These are phyloP conservation scores for Heliconius hermathena DNA, from an alignment of 1,140 invertebrate species.

Conservation along the genomic window DNA sequence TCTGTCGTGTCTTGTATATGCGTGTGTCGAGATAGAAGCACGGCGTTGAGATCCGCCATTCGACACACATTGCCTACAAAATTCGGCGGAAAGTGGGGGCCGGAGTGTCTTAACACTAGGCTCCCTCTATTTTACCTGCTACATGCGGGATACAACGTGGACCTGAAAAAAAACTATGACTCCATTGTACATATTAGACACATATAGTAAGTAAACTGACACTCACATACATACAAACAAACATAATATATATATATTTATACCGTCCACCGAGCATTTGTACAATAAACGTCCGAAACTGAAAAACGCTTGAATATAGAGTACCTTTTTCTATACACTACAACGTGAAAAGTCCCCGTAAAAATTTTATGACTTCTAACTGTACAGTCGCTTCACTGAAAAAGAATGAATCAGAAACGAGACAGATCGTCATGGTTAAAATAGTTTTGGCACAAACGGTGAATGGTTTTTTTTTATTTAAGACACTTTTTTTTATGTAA, in stretches of 20 bases:
- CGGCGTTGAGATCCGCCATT: no score
- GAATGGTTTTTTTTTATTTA: no score
- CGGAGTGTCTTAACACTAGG: no score
- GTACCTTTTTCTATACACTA: constrained; percentile 4
- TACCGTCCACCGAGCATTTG: background rate
- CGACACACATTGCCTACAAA: no score
- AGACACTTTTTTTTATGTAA: no score
- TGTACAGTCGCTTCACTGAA: background rate
- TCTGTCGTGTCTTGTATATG: no score
- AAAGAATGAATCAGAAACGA: background rate
- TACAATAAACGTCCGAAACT: background rate
- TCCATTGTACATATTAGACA: background rate
- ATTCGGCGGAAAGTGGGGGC: no score
- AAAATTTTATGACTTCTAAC: background rate
- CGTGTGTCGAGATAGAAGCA: no score
- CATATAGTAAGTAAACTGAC: background rate
- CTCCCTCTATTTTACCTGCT: no score
- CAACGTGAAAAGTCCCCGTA: background rate
- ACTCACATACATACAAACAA: background rate
- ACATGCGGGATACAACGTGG: no score
- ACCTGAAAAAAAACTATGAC: no score
- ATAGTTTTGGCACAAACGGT: background rate
- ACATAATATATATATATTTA: background rate
- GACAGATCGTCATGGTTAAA: background rate
- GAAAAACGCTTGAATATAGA: constrained; percentile 23